These are phyloP conservation scores for Panopea generosa DNA, from an alignment of 2,888 invertebrate genomes.

Conservation along the genomic window DNA sequence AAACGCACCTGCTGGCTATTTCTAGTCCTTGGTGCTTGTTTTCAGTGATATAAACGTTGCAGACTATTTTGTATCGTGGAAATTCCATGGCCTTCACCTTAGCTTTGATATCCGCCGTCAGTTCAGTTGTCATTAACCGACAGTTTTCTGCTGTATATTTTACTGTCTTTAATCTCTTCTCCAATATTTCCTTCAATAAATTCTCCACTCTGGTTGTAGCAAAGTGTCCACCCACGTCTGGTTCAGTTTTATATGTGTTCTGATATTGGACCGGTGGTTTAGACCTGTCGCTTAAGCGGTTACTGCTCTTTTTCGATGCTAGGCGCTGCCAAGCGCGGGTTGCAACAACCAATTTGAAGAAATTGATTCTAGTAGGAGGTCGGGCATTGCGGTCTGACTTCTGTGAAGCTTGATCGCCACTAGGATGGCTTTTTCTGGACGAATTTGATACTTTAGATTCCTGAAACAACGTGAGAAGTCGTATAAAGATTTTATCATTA, in stretches of 20 bases:
- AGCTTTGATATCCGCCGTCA: conserved; percentile 72
- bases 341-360: conserved; percentile 74
- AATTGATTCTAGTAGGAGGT: conserved; percentile 64
- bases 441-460: conserved; percentile 41
- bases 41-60: conserved; percentile 77
- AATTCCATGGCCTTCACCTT: conserved; percentile 74
- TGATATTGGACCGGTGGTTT: conserved; percentile 65
- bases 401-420: conserved; percentile 45
- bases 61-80: conserved; percentile 78
- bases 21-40: conserved; percentile 77
- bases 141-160: conserved; percentile 70
- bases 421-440: conserved; percentile 36
- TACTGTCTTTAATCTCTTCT: conserved; percentile 64
- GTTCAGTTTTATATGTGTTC: conserved; percentile 78
- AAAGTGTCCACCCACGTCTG: conserved; percentile 70
- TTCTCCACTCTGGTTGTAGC: conserved; percentile 67
- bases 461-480: conserved; percentile 33
- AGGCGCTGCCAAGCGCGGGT: conserved; percentile 75
- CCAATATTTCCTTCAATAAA: conserved; percentile 68
- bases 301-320: conserved; percentile 61
- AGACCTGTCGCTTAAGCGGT: conserved; percentile 22
- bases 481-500: too few relatives aligned
- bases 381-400: conserved; percentile 48
- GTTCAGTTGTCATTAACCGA: conserved; percentile 68
- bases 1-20: conserved; percentile 76